Conservation (phyloP, 2,888 invertebrate genomes). For the Podabrus alpinus region DNA sequence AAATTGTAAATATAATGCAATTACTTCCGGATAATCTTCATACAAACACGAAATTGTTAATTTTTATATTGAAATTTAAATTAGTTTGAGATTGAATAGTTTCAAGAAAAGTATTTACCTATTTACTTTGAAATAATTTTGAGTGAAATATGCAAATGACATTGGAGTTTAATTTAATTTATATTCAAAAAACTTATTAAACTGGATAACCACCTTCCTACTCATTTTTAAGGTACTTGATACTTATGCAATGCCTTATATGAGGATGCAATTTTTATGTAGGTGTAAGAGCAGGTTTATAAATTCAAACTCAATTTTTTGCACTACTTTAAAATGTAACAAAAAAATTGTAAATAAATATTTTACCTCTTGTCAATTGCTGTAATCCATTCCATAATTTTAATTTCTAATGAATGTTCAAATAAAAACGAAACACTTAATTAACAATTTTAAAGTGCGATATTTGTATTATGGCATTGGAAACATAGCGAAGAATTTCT, state of each 20-base stretch:
- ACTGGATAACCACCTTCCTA: neutral
- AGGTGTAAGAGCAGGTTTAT: neutral
- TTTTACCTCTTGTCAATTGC: slow-evolving; percentile 61
- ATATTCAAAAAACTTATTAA: neutral
- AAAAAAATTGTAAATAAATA: slow-evolving; percentile 20
- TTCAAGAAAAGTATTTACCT: neutral
- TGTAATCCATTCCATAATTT: slow-evolving; percentile 60
- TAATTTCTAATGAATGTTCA: neutral
- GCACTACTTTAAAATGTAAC: slow-evolving; percentile 1
- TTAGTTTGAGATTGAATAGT: neutral
- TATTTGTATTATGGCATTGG: slow-evolving; percentile 6
- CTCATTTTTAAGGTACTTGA: neutral
- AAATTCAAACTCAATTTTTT: slow-evolving; percentile 4
- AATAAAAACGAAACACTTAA: neutral
- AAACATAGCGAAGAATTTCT: slow-evolving; percentile 20
- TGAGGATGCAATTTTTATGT: neutral
- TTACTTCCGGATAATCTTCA: neutral
- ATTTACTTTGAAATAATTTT: neutral
- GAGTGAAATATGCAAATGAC: too few species aligned
- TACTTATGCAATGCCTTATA: neutral
- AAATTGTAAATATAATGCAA: neutral
- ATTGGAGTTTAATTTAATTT: neutral
- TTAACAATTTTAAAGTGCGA: slow-evolving; percentile 11
- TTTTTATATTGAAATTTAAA: neutral
- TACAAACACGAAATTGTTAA: neutral